A percentile compares a stretch with the other conserved stretches of the same genome.
Evolutionary conservation across 1,140 invertebrate species (phyloP).

Genomic region (Drosophila willistoni): DNA sequence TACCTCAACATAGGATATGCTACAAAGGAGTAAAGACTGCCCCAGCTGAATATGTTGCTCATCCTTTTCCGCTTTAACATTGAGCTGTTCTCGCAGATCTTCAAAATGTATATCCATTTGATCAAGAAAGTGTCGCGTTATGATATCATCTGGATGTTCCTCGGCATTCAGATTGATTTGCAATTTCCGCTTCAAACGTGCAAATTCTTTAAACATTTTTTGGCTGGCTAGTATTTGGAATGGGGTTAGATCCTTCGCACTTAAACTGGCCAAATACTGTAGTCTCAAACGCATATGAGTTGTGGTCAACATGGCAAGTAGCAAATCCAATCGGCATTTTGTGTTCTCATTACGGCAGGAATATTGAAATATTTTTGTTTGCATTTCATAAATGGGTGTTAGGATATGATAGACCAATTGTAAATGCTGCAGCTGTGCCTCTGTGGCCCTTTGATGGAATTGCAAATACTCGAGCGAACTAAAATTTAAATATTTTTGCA

Average conservation of each 20-base stretch:
- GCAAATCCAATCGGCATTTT: slow-evolving; percentile 37
- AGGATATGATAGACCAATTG: slow-evolving; percentile 62
- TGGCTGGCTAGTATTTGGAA: slow-evolving; percentile 47
- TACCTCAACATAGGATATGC: slow-evolving; percentile 53
- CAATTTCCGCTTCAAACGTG: slow-evolving; percentile 24
- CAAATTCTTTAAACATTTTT: slow-evolving; percentile 23
- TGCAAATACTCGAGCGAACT: slow-evolving; percentile 27
- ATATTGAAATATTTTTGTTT: slow-evolving; percentile 16
- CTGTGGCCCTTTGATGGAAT: slow-evolving; percentile 40
- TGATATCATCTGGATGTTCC: slow-evolving; percentile 8
- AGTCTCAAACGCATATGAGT: slow-evolving; percentile 64
- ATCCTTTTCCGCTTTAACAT: not conserved
- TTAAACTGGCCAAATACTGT: slow-evolving; percentile 40
- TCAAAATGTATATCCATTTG: slow-evolving; percentile 37
- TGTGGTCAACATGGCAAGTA: slow-evolving; percentile 45
- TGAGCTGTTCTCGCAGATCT: slow-evolving; percentile 19
- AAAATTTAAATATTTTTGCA: slow-evolving; percentile 37
- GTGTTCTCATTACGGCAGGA: slow-evolving; percentile 3
- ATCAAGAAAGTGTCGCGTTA: slow-evolving; percentile 11
- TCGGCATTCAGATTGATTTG: not conserved
- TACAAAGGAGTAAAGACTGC: slow-evolving; percentile 16
- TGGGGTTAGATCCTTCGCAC: not conserved
- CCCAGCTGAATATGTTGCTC: not conserved
- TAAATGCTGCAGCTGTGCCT: slow-evolving; percentile 34
- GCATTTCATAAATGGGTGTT: slow-evolving; percentile 12